phyloP scores from a whole-genome alignment of 2,888 invertebrate genomes.

The Muschampia plurimacula region DNA sequence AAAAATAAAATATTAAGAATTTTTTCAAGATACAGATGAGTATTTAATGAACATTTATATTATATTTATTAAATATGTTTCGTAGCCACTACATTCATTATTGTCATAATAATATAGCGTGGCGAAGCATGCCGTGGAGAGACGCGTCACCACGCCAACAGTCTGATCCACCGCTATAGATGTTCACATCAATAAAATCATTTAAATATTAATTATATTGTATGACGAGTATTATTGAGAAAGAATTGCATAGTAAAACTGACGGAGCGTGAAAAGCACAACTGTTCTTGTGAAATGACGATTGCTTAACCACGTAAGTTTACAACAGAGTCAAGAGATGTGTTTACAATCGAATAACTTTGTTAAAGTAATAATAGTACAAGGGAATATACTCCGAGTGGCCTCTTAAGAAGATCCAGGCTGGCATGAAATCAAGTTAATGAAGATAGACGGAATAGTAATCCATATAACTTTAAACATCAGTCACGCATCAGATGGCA shows the following conservation, averaged over 20 bases:
- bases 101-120: no score
- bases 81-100: no score
- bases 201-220: no score
- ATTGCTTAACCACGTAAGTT: constrained; percentile 12
- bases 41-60: no score
- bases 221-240: neutral
- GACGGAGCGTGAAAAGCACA: constrained; percentile 22
- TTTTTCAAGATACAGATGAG: no score
- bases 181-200: no score
- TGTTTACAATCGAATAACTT: constrained; percentile 16
- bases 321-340: neutral
- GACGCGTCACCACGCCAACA: no score
- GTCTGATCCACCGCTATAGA: no score
- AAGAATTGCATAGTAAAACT: constrained; percentile 13
- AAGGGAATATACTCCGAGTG: neutral
- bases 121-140: no score
- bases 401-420: neutral
- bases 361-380: neutral
- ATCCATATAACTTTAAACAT: constrained; percentile 25
- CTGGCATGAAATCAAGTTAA: neutral
- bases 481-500: constrained; percentile 22
- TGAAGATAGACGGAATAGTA: constrained; percentile 16
- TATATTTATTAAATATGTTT: no score
- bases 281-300: constrained; percentile 16
- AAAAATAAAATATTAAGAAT: no score